Evolutionary conservation across 2,113 vertebrate species (phyloP), one percentile per base, ranked within the genome.

Genomic region (Dipodomys spectabilis): DNA sequence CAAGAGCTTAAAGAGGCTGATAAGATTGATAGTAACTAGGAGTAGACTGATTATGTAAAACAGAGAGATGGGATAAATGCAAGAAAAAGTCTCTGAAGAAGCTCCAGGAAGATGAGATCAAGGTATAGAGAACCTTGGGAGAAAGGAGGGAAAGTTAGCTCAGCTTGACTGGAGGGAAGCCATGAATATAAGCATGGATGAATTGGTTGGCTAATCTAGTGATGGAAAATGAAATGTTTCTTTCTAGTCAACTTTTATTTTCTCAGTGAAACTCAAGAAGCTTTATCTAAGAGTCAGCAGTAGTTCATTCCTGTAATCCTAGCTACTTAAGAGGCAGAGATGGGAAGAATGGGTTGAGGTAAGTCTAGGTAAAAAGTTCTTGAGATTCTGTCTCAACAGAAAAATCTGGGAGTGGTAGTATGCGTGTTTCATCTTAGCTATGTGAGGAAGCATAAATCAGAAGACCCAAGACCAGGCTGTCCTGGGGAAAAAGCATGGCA

Each of bases 191-290:
- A 5, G 9, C 3, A 2, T 49, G 11, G 19, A 28, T 45, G 82
- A 30, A 22, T 53, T 73, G 22, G 32, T 57, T 79, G 53, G 28
- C 64, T 72, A 64, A 77, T 57, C n/a, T 80, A 27, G 19, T 28
- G 19, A 44, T 73, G 10, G 8, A 39, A 84, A 89, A 90, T 39
- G 16, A 87, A 19, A 67, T 53, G 16, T 72, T 67, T 86, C 71
- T 91, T 10, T 77, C 10, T 44, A 22, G 79, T 19, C 72, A 60
- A 30, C 39, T 57, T 75, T 11, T 86, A 81, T 28, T 88, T 88
- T 86, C 80, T 91, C 32, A 35, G 77, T 84, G 44, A 83, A 90
- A 49, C 62, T 73, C 49, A 28, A 93, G 81, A 78, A 68, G 11
- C 2, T 7, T n/a, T 87, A 75, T 49, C 2, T 72, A 83, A 91